Conservation (phyloP, 2,888 invertebrate species). For the Congeria kusceri region DNA sequence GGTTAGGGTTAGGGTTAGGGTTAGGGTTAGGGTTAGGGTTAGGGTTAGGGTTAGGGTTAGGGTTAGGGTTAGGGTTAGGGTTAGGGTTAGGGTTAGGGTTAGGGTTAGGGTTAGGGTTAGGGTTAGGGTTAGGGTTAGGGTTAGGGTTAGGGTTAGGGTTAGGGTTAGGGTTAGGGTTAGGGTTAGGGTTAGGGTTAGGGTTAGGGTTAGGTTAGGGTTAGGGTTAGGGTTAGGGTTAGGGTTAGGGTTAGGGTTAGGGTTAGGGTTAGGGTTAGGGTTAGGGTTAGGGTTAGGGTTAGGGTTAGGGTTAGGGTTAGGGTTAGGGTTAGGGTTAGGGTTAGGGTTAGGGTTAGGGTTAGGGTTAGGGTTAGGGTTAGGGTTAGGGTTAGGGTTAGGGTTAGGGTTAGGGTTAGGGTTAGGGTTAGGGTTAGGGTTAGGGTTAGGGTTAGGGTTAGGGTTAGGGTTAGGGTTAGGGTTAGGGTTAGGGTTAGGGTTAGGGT, state of each 20-base stretch:
- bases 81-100: slow-evolving; percentile 56
- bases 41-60: slow-evolving; percentile 47
- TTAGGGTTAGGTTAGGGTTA: slow-evolving; percentile 51
- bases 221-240: slow-evolving; percentile 47
- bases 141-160: slow-evolving; percentile 47
- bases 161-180: slow-evolving; percentile 34
- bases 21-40: slow-evolving; percentile 50
- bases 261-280: slow-evolving; percentile 54
- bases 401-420: slow-evolving; percentile 49
- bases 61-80: slow-evolving; percentile 48
- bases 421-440: slow-evolving; percentile 46
- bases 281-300: slow-evolving; percentile 54
- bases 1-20: slow-evolving; percentile 54
- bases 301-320: slow-evolving; percentile 53
- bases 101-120: slow-evolving; percentile 43
- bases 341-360: slow-evolving; percentile 43
- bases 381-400: slow-evolving; percentile 53
- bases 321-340: slow-evolving; percentile 48
- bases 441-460: slow-evolving; percentile 51
- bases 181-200: slow-evolving; percentile 37
- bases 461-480: slow-evolving; percentile 58
- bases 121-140: slow-evolving; percentile 44
- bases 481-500: slow-evolving; percentile 59
- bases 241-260: slow-evolving; percentile 61
- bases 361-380: slow-evolving; percentile 49